A percentile compares a stretch with the other conserved stretches of the same genome.
phyloP scores from a whole-genome alignment of 2,888 invertebrate species.

The Oligia strigilis region DNA sequence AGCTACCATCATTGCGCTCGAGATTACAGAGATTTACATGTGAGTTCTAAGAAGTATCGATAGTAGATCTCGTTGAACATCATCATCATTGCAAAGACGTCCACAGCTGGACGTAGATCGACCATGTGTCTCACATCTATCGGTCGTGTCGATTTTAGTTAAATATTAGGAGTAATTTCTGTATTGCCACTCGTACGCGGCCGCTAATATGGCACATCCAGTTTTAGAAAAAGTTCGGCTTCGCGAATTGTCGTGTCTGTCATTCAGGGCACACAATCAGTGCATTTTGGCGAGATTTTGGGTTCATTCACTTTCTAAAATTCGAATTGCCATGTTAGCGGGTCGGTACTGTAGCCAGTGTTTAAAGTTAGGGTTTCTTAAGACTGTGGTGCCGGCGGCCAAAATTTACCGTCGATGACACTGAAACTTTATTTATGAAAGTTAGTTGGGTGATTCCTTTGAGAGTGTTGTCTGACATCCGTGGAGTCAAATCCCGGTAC shows the following conservation, averaged over 20 bases:
- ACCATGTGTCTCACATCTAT: neutral
- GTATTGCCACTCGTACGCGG: neutral
- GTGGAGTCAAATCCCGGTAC: no score
- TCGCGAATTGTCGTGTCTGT: neutral
- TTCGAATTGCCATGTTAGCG: neutral
- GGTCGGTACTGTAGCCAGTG: neutral
- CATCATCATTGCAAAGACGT: neutral
- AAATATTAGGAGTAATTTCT: neutral
- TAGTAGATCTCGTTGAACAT: neutral
- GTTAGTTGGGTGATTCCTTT: neutral
- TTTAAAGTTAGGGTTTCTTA: neutral
- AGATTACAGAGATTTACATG: slow-evolving; percentile 91
- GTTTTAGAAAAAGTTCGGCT: neutral
- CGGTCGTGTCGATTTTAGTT: neutral
- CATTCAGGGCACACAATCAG: no score
- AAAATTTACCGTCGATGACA: neutral
- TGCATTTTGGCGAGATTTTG: neutral
- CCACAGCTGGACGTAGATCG: neutral
- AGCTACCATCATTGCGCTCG: slow-evolving; percentile 90
- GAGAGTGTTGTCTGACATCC: neutral
- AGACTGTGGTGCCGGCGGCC: neutral
- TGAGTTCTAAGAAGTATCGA: slow-evolving; percentile 35
- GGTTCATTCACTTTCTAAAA: neutral
- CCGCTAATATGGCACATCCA: neutral
- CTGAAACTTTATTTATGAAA: neutral